Conservation (phyloP, 2,113 vertebrate species). For the Pelodiscus sinensis region DNA sequence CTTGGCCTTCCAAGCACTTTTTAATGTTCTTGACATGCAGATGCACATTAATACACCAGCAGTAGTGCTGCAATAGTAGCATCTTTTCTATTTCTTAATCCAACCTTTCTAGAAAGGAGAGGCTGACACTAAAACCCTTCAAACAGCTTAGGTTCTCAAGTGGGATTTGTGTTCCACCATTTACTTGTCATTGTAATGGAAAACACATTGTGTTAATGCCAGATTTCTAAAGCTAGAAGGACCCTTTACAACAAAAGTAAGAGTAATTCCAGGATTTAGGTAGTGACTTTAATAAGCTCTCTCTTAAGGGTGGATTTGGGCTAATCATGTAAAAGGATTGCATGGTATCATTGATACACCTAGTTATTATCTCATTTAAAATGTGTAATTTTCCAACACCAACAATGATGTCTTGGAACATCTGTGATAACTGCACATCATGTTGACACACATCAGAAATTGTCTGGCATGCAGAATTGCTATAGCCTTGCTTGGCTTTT, state of each 20-base stretch:
- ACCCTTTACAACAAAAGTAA: slow-evolving; percentile 13
- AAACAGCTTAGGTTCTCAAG: slow-evolving; percentile 56
- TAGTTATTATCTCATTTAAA: neutral
- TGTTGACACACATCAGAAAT: neutral
- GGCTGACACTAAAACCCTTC: slow-evolving; percentile 61
- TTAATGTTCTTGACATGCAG: slow-evolving; percentile 43
- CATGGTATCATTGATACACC: neutral
- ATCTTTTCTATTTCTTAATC: slow-evolving; percentile 53
- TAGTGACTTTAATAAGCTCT: slow-evolving; percentile 6
- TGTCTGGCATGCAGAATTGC: neutral
- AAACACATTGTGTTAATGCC: slow-evolving; percentile 44
- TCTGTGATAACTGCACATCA: neutral
- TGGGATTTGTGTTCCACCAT: slow-evolving; percentile 57
- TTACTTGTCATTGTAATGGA: slow-evolving; percentile 41
- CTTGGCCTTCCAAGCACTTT: neutral
- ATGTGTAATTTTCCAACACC: neutral
- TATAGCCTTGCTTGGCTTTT: neutral
- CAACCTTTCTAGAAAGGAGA: slow-evolving; percentile 56
- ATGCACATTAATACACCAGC: neutral
- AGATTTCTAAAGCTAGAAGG: slow-evolving; percentile 26
- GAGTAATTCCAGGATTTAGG: slow-evolving; percentile 51
- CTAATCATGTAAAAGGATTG: slow-evolving; percentile 41
- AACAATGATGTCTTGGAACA: neutral
- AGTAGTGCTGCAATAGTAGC: neutral
- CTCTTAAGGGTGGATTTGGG: slow-evolving; percentile 41